Conservation (phyloP, 2,113 vertebrate species). For the Lophura nycthemera region DNA sequence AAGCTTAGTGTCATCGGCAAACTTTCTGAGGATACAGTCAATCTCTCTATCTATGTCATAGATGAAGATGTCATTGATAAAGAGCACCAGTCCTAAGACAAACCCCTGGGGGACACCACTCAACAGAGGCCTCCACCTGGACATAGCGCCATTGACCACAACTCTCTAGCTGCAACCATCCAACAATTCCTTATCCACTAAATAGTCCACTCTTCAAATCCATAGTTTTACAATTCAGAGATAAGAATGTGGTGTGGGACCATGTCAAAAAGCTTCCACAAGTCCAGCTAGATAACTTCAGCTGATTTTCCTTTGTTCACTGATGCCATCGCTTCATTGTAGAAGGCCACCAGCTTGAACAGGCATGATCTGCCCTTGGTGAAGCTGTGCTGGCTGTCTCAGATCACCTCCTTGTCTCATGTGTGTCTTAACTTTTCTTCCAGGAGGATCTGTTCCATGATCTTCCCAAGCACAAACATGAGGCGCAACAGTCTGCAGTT, state of each 20-base stretch:
- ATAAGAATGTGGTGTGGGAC: neutral
- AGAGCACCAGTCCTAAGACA: neutral
- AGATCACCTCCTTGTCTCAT: neutral
- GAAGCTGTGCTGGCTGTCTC: neutral
- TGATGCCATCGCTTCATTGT: neutral
- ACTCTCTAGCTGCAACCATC: neutral
- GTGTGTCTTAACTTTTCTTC: too few species aligned
- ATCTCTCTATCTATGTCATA: neutral
- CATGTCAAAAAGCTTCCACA: neutral
- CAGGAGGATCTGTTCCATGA: too few species aligned
- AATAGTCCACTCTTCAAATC: neutral
- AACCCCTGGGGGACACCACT: neutral
- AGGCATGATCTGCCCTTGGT: neutral
- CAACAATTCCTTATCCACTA: neutral
- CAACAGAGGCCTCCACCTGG: neutral
- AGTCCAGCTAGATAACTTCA: neutral
- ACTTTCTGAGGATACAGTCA: neutral
- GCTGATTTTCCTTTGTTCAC: neutral
- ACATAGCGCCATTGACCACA: neutral
- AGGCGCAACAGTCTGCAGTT: neutral
- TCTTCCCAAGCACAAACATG: neutral
- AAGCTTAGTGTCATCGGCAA: neutral
- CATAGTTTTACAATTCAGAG: neutral
- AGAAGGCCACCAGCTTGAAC: neutral
- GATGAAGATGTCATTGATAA: neutral